A percentile compares a stretch with the other conserved stretches of the same genome.
Conservation (phyloP, 2,113 vertebrate species). For the Hymenochirus boettgeri region DNA sequence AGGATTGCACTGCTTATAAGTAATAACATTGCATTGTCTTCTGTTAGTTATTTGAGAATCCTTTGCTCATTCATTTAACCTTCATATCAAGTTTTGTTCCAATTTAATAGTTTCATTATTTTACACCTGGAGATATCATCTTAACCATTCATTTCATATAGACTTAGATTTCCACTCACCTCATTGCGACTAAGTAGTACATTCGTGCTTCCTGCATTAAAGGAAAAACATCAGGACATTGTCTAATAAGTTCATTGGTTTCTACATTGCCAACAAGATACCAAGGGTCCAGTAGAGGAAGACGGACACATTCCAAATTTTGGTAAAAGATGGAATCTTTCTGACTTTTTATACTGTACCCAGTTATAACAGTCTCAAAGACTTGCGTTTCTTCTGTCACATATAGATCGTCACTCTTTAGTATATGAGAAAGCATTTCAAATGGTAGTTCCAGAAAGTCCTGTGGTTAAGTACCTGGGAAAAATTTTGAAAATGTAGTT, state of each 20-base stretch:
- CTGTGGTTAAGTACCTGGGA: constrained; percentile 75
- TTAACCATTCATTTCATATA: too few species aligned
- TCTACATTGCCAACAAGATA: constrained; percentile 92
- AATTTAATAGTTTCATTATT: too few species aligned
- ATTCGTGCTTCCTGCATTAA: constrained; percentile 86
- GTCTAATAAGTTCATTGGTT: constrained; percentile 77
- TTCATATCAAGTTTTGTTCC: too few species aligned
- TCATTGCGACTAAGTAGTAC: constrained; percentile 90
- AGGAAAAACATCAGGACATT: constrained; percentile 79
- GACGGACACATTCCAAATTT: constrained; percentile 72
- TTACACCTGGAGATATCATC: too few species aligned
- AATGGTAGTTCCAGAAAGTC: constrained; percentile 82
- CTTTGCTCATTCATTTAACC: too few species aligned
- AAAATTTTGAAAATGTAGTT: constrained; percentile 84
- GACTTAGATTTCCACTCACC: constrained; percentile 62
- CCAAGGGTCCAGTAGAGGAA: constrained; percentile 86
- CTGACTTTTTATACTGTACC: constrained; percentile 70
- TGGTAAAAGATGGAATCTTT: constrained; percentile 63
- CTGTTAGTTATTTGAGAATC: too few species aligned
- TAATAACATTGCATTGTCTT: too few species aligned
- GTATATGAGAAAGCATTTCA: constrained; percentile 68
- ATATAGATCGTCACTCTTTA: constrained; percentile 80
- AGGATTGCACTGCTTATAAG: too few species aligned
- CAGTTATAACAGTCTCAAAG: constrained; percentile 82
- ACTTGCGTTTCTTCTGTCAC: constrained; percentile 84